phyloP scores from a whole-genome alignment of 2,888 invertebrate species.

The Amphiduros pacificus region DNA sequence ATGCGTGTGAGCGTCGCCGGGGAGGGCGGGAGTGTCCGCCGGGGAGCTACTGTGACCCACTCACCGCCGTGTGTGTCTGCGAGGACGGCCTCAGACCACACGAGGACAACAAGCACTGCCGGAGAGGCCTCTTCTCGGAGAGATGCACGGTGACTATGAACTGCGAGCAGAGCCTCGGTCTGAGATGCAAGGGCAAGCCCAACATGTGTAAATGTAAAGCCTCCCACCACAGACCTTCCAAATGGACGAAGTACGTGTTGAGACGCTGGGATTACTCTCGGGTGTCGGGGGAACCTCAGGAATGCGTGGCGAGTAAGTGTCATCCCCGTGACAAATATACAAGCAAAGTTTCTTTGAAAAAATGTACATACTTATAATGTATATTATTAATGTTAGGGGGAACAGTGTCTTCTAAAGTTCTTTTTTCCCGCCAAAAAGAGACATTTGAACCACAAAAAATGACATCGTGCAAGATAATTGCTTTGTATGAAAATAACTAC shows the following conservation, averaged over 20 bases:
- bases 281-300: slow-evolving; percentile 15
- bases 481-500: too few species aligned
- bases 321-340: too few species aligned
- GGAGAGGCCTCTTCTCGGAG: slow-evolving; percentile 14
- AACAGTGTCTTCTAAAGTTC: too few species aligned
- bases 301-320: slow-evolving; percentile 21
- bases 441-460: too few species aligned
- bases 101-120: slow-evolving; percentile 16
- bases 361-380: too few species aligned
- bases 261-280: slow-evolving; percentile 19
- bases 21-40: slow-evolving; percentile 9
- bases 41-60: slow-evolving; percentile 14
- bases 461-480: too few species aligned
- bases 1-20: background rate
- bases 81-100: slow-evolving; percentile 9
- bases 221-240: slow-evolving; percentile 14
- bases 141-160: slow-evolving; percentile 7
- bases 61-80: slow-evolving; percentile 8
- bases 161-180: slow-evolving; percentile 9
- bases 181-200: slow-evolving; percentile 11
- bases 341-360: too few species aligned
- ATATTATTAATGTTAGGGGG: too few species aligned
- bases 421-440: too few species aligned
- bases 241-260: slow-evolving; percentile 18
- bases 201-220: slow-evolving; percentile 9